Evolutionary conservation across 2,797 vertebrate genomes (phyloP).

Genomic region (Lophotriccus pileatus): DNA sequence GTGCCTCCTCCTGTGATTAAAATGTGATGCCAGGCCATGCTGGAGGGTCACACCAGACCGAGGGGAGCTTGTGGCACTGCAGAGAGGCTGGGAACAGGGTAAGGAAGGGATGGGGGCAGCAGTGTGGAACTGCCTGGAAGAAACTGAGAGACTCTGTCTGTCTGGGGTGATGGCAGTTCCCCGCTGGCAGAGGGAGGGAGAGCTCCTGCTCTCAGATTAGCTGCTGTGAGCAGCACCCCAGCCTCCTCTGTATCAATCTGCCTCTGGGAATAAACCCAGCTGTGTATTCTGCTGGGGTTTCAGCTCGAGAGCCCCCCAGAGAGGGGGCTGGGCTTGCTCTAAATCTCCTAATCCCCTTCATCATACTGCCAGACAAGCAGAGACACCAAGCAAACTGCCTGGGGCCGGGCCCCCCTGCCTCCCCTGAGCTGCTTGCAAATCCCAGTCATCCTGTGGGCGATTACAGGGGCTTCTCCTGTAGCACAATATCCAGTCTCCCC

Average conservation of each 20-base stretch:
- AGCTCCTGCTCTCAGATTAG: background rate
- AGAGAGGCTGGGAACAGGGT: background rate
- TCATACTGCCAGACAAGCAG: background rate
- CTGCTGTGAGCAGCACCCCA: background rate
- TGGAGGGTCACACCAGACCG: background rate
- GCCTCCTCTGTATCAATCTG: background rate
- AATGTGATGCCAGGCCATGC: background rate
- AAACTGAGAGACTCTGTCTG: background rate
- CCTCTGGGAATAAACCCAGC: background rate
- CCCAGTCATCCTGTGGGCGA: slow-evolving; percentile 18
- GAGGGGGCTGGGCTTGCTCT: background rate
- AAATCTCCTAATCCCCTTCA: slow-evolving; percentile 51
- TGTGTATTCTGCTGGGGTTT: background rate
- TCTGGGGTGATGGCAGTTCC: background rate
- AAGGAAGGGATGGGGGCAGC: background rate
- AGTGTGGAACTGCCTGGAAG: background rate
- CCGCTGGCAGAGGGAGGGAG: background rate
- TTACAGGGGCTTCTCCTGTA: slow-evolving; percentile 43
- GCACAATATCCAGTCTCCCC: background rate
- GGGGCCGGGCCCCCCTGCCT: background rate
- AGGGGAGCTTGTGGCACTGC: no score
- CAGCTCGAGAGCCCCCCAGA: background rate
- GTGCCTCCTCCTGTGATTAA: background rate
- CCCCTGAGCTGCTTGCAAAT: slow-evolving; percentile 17
- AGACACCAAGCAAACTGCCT: background rate